A percentile compares a stretch with the other conserved stretches of the same genome.
Evolutionary conservation across 2,113 vertebrate species (phyloP).

Genomic region (Charadrius vociferus): DNA sequence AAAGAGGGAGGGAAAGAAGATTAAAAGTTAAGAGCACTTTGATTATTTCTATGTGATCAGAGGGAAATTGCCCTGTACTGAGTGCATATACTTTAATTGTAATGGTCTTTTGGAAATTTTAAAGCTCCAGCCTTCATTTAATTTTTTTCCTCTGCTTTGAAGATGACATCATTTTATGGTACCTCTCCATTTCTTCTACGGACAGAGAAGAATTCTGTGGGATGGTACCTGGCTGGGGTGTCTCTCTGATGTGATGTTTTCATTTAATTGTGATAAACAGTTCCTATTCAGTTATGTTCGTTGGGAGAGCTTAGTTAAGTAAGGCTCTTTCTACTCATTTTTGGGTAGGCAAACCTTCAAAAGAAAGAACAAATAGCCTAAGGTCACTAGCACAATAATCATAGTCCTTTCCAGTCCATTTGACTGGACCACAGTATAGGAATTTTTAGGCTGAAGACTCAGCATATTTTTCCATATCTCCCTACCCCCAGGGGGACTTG

Average conservation of each 20-base stretch:
- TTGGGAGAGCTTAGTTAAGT: neutral
- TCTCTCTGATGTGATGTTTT: neutral
- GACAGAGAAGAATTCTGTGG: neutral
- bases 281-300: neutral
- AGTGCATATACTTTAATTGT: conserved; percentile 34
- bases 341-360: neutral
- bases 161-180: neutral
- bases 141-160: neutral
- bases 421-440: neutral
- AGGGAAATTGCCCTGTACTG: conserved; percentile 43
- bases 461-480: neutral
- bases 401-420: neutral
- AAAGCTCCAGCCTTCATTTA: neutral
- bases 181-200: neutral
- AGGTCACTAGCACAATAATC: neutral
- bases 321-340: neutral
- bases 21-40: conserved; percentile 55
- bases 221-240: neutral
- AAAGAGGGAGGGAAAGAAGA: conserved; percentile 3
- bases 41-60: conserved; percentile 58
- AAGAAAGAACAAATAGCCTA: neutral
- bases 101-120: conserved; percentile 30
- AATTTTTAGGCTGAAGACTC: neutral
- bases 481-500: neutral
- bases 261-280: neutral